phyloP scores from a whole-genome alignment of 2,113 vertebrate species.

The Pitta sordida region DNA sequence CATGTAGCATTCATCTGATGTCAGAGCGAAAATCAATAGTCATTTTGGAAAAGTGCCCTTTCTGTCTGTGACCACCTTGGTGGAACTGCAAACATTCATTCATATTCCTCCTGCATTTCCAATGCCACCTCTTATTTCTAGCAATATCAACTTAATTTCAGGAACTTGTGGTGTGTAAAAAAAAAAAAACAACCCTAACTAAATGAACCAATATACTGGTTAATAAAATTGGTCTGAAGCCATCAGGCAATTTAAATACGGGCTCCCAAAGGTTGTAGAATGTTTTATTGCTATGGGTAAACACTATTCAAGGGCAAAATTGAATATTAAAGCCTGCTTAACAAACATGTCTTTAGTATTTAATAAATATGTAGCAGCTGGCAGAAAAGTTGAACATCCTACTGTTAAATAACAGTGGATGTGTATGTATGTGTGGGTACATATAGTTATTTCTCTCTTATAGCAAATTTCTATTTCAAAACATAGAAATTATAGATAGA shows the following conservation, averaged over 20 bases:
- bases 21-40: constrained; percentile 16
- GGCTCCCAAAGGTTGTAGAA: constrained; percentile 38
- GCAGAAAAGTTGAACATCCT: constrained; percentile 1
- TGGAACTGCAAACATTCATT: constrained; percentile 36
- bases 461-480: constrained; percentile 20
- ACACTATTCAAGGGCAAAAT: constrained; percentile 68
- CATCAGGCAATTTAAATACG: constrained; percentile 47
- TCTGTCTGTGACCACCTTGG: constrained; percentile 19
- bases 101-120: constrained; percentile 22
- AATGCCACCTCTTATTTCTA: constrained; percentile 13
- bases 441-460: neutral
- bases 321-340: constrained; percentile 61
- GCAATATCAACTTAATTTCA: constrained; percentile 52
- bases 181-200: neutral
- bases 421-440: neutral
- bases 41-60: constrained; percentile 23
- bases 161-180: constrained; percentile 29
- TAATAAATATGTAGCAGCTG: constrained; percentile 60
- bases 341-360: constrained; percentile 52
- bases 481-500: neutral
- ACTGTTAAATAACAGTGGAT: constrained; percentile 2
- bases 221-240: constrained; percentile 47
- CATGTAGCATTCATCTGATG: neutral
- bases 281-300: constrained; percentile 46
- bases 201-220: constrained; percentile 37